A percentile compares a stretch with the other conserved stretches of the same genome.
phyloP scores from a whole-genome alignment of 2,888 invertebrate genomes.

The Perdita meconis region DNA sequence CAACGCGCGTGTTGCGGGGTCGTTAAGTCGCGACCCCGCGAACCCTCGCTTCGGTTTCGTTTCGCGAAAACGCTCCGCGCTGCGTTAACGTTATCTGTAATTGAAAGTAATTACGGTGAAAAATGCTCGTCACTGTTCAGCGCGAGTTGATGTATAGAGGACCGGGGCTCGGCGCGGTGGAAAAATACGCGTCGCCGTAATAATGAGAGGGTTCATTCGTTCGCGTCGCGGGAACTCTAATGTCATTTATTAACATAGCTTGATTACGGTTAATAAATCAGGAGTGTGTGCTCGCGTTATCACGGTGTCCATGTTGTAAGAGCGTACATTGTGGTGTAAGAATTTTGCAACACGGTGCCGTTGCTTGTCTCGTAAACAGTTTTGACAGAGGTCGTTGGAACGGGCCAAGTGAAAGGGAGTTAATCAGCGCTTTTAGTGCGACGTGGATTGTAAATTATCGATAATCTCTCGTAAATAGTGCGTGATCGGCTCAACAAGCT shows the following conservation, averaged over 20 bases:
- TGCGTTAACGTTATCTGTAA: conserved; percentile 56
- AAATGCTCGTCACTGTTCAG: conserved; percentile 36
- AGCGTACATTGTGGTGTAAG: no score
- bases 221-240: conserved; percentile 2
- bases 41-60: conserved; percentile 7
- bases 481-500: no score
- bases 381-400: no score
- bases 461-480: no score
- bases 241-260: conserved; percentile 1
- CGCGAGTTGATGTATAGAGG: conserved; percentile 27
- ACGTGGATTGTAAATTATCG: no score
- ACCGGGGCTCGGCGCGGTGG: not conserved
- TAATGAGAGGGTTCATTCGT: conserved; percentile 30
- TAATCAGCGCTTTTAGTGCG: no score
- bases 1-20: conserved; percentile 45
- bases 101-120: conserved; percentile 59
- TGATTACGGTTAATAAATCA: not conserved
- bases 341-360: no score
- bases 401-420: no score
- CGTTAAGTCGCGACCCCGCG: conserved; percentile 36
- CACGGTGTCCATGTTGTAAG: no score
- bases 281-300: not conserved
- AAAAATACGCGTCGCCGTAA: conserved; percentile 22
- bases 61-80: conserved; percentile 37
- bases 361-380: no score